Percentiles rank a stretch among this genome's conserved stretches.
phyloP scores from a whole-genome alignment of 2,888 invertebrate genomes.

The Willowsia nigromaculata region DNA sequence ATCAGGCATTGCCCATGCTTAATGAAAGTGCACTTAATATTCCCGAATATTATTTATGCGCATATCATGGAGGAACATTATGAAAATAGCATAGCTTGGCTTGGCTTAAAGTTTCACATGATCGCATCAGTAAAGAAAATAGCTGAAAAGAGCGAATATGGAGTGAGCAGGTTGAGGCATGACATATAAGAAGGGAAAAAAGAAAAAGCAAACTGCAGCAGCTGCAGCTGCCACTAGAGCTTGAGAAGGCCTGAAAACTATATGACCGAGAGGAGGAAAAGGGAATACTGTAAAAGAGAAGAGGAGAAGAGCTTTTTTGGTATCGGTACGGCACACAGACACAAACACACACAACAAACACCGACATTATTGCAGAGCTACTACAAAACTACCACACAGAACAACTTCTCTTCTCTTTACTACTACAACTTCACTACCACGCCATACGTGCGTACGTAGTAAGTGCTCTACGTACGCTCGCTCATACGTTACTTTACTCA shows the following conservation, averaged over 20 bases:
- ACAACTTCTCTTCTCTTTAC: background rate
- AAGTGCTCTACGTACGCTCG: constrained; percentile 12
- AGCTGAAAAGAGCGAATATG: background rate
- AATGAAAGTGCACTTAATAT: no score
- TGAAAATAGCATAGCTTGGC: no score
- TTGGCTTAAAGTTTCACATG: no score
- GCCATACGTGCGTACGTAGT: constrained; percentile 43
- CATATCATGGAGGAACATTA: no score
- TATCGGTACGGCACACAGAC: constrained; percentile 63
- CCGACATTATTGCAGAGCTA: background rate
- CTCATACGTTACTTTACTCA: constrained; percentile 32
- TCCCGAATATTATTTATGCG: no score
- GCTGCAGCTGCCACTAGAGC: constrained; percentile 61
- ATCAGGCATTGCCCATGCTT: no score
- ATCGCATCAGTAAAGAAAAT: no score
- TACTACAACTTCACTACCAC: constrained; percentile 15
- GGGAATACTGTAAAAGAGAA: constrained; percentile 17
- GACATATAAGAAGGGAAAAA: constrained; percentile 18
- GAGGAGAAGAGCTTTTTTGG: background rate
- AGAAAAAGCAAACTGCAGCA: constrained; percentile 58
- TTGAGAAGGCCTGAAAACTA: constrained; percentile 56
- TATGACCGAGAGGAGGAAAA: constrained; percentile 9
- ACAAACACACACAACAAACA: constrained; percentile 21
- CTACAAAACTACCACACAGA: background rate
- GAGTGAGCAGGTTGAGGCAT: background rate